Evolutionary conservation across 2,113 vertebrate genomes (phyloP).

Genomic region (Gambusia affinis): DNA sequence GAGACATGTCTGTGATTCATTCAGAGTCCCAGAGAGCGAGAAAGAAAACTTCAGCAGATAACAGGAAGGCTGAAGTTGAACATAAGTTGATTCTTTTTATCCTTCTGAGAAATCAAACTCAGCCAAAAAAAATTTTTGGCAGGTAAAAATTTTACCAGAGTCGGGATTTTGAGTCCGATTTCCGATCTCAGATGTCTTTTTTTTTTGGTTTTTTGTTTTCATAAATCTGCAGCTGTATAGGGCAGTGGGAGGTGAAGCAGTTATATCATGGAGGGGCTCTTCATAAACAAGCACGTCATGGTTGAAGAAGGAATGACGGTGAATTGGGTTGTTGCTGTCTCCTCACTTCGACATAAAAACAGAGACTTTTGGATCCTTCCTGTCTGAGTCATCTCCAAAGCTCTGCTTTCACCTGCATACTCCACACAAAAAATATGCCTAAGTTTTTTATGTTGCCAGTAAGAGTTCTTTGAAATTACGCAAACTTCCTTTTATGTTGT

Average conservation of each 20-base stretch:
- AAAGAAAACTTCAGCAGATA: no score
- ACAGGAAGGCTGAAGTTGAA: no score
- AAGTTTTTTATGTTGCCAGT: slow-evolving; percentile 1
- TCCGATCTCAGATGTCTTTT: no score
- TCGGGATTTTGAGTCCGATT: no score
- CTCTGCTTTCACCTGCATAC: slow-evolving; percentile 21
- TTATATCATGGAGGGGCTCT: slow-evolving; percentile 27
- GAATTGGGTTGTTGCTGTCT: background rate
- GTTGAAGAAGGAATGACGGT: slow-evolving; percentile 8
- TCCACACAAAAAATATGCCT: slow-evolving; percentile 1
- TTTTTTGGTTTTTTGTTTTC: no score
- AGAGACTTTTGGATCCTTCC: slow-evolving; percentile 25
- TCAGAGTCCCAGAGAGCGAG: no score
- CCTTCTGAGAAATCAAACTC: background rate
- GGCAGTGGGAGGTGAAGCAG: slow-evolving; percentile 15
- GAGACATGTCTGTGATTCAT: no score
- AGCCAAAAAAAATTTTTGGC: no score
- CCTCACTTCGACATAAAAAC: slow-evolving; percentile 23
- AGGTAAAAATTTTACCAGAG: background rate
- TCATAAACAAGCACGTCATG: slow-evolving; percentile 24
- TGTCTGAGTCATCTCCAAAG: slow-evolving; percentile 12
- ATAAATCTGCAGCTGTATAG: slow-evolving; percentile 17
- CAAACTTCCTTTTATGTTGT: background rate
- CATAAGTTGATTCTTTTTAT: background rate
- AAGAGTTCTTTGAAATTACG: slow-evolving; percentile 12